These are phyloP conservation scores for Laterallus jamaicensis DNA, from an alignment of 2,113 vertebrate genomes.

Conservation along the genomic window DNA sequence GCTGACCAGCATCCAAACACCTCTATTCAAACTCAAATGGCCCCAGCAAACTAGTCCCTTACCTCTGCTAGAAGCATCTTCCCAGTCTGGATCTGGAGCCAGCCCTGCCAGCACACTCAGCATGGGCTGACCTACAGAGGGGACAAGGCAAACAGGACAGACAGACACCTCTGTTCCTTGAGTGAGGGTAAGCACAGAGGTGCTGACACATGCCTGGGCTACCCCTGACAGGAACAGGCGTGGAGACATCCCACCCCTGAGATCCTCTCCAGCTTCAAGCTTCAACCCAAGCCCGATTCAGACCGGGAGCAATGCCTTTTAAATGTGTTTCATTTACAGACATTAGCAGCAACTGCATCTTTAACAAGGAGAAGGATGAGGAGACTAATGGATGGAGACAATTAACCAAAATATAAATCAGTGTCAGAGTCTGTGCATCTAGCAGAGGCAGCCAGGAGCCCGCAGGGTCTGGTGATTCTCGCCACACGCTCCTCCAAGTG, in stretches of 20 bases:
- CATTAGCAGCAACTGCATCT: slow-evolving; percentile 41
- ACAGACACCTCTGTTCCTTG: background rate
- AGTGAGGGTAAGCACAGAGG: background rate
- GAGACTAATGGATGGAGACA: slow-evolving; percentile 67
- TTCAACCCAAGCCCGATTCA: background rate
- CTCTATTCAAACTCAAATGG: background rate
- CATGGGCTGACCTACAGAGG: background rate
- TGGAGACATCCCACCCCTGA: background rate
- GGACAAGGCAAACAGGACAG: background rate
- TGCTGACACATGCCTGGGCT: background rate
- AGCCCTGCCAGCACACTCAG: background rate
- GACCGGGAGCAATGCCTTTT: background rate
- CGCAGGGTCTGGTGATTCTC: background rate
- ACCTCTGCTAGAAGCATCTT: background rate
- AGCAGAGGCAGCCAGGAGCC: slow-evolving; percentile 35
- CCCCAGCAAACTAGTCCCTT: background rate
- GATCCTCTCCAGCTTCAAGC: background rate
- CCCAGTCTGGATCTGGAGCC: background rate
- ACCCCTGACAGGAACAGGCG: background rate
- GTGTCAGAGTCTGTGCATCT: slow-evolving; percentile 19
- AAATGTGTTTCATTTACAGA: background rate
- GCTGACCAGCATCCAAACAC: background rate
- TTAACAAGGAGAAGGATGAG: slow-evolving; percentile 50
- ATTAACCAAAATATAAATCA: slow-evolving; percentile 67
- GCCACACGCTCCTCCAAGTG: background rate